phyloP scores from a whole-genome alignment of 2,888 invertebrate species.

The Lithophane socia region DNA sequence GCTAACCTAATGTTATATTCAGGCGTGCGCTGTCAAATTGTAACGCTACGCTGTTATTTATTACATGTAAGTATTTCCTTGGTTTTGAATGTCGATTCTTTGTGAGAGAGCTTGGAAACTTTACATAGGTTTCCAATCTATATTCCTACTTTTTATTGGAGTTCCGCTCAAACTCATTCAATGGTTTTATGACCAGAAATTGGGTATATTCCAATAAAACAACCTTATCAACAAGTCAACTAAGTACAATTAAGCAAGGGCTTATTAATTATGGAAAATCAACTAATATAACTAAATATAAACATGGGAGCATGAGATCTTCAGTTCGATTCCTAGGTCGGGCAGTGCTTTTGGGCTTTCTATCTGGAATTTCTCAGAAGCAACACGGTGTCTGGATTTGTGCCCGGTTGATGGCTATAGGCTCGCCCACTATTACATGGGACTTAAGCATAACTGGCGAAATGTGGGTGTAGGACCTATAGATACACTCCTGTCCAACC shows the following conservation, averaged over 20 bases:
- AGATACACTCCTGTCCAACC: neutral
- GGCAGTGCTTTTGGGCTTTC: neutral
- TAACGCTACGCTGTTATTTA: conserved; percentile 56
- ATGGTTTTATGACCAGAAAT: neutral
- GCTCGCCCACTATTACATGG: neutral
- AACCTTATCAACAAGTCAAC: neutral
- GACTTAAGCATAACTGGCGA: neutral
- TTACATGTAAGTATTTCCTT: conserved; percentile 33
- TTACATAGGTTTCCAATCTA: neutral
- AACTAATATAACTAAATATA: no score
- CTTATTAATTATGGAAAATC: neutral
- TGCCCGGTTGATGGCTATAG: neutral
- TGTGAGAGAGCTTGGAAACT: neutral
- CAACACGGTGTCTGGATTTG: neutral
- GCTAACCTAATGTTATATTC: conserved; percentile 58
- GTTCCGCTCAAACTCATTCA: neutral
- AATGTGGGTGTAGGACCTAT: no score
- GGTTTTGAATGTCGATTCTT: neutral
- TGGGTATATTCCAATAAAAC: neutral
- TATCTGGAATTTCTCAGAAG: neutral
- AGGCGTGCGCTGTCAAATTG: conserved; percentile 56
- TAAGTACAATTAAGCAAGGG: neutral
- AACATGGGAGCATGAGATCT: no score
- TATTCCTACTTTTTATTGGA: neutral
- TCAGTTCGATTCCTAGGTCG: neutral